Conservation (phyloP, 2,888 invertebrate species). For the Anoncus sp. region DNA sequence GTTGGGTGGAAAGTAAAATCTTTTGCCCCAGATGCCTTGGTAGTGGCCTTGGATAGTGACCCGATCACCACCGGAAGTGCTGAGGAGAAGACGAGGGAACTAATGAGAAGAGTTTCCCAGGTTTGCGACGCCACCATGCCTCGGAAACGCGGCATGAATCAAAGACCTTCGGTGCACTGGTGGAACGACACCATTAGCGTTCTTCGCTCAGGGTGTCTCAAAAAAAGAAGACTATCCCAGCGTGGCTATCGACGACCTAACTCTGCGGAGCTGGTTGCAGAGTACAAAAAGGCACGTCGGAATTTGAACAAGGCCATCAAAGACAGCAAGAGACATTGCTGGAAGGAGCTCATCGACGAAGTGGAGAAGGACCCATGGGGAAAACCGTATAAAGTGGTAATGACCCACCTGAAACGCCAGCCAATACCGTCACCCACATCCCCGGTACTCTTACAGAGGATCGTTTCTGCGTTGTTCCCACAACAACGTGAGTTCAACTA, state of each 20-base stretch:
- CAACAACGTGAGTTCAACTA: constrained; percentile 1
- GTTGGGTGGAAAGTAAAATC: constrained; percentile 33
- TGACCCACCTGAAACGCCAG: constrained; percentile 49
- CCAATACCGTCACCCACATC: constrained; percentile 54
- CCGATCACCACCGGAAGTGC: constrained; percentile 36
- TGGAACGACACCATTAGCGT: constrained; percentile 45
- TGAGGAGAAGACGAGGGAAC: constrained; percentile 10
- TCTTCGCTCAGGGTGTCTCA: constrained; percentile 41
- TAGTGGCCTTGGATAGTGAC: constrained; percentile 7
- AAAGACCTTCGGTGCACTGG: constrained; percentile 46
- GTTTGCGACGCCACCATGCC: constrained; percentile 56
- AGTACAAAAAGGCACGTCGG: constrained; percentile 48
- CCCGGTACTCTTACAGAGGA: constrained; percentile 55
- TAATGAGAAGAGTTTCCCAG: constrained; percentile 38
- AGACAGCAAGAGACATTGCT: constrained; percentile 10
- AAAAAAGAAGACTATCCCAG: constrained; percentile 23
- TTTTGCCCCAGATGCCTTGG: constrained; percentile 9
- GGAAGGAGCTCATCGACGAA: constrained; percentile 46
- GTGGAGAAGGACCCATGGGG: constrained; percentile 56
- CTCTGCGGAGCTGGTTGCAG: constrained; percentile 34
- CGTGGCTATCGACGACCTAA: constrained; percentile 19
- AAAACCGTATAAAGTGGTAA: constrained; percentile 56
- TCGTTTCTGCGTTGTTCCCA: constrained; percentile 54
- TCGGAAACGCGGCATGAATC: constrained; percentile 20
- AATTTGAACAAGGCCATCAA: constrained; percentile 34